Evolutionary conservation across 2,113 vertebrate genomes (phyloP).

Genomic region (Aplodontia rufa): DNA sequence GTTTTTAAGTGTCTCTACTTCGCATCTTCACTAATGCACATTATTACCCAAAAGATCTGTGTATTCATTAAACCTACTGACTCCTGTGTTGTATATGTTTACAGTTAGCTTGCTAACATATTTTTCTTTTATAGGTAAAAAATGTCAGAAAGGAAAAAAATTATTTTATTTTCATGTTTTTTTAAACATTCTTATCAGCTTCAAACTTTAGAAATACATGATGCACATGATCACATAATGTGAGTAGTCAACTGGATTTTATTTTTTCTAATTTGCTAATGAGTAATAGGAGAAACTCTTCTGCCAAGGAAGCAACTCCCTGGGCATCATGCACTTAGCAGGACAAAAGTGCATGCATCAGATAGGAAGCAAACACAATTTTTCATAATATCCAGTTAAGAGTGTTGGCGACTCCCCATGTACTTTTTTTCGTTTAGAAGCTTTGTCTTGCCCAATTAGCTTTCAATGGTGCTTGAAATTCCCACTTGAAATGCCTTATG

Average conservation of each 20-base stretch:
- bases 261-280: background rate
- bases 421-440: constrained; percentile 53
- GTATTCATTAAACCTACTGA: background rate
- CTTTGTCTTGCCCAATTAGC: constrained; percentile 75
- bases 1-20: background rate
- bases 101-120: background rate
- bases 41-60: background rate
- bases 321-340: background rate
- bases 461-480: constrained; percentile 75
- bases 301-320: background rate
- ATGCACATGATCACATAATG: background rate
- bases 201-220: background rate
- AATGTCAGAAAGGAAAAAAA: background rate
- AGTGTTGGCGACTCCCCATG: constrained; percentile 7
- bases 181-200: background rate
- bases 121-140: background rate
- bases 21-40: background rate
- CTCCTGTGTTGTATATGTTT: background rate
- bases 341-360: background rate
- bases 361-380: background rate
- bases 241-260: background rate
- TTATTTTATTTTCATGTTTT: background rate
- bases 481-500: constrained; percentile 74
- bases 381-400: constrained; percentile 24
- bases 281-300: background rate